Percentiles rank a stretch among this genome's conserved stretches.
Evolutionary conservation across 2,113 vertebrate genomes (phyloP).

Genomic region (Xiphorhynchus elegans): DNA sequence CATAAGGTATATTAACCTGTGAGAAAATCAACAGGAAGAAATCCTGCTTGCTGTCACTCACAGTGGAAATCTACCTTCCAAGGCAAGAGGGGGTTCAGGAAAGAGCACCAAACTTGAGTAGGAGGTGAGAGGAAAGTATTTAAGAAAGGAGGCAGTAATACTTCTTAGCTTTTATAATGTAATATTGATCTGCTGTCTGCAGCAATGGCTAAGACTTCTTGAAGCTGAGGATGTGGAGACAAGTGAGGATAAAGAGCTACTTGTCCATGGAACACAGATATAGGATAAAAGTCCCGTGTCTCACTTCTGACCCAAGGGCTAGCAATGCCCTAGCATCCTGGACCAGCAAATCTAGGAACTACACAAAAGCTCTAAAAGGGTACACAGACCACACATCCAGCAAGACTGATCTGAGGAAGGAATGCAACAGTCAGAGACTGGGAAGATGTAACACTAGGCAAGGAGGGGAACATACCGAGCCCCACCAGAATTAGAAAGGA

Average conservation of each 20-base stretch:
- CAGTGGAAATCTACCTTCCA: background rate
- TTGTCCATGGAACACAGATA: background rate
- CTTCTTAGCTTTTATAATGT: background rate
- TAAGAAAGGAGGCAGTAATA: background rate
- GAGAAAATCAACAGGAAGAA: background rate
- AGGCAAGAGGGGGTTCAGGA: background rate
- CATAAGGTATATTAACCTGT: background rate
- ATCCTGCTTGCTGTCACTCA: background rate
- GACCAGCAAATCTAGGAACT: background rate
- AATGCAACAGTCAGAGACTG: background rate
- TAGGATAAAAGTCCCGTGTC: background rate
- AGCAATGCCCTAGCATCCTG: background rate
- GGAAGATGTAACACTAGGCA: background rate
- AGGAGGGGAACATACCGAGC: background rate
- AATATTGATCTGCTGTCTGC: conserved; percentile 5
- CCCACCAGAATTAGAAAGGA: background rate
- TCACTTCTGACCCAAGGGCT: background rate
- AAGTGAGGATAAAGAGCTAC: background rate
- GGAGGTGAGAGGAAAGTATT: background rate
- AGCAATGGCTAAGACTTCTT: background rate
- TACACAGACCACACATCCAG: background rate
- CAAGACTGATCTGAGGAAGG: background rate
- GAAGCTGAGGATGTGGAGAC: background rate
- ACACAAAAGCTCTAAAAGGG: background rate
- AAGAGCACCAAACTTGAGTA: background rate